Conservation (phyloP, 2,797 vertebrate genomes). For the Tokudaia tokunoshimensis region DNA sequence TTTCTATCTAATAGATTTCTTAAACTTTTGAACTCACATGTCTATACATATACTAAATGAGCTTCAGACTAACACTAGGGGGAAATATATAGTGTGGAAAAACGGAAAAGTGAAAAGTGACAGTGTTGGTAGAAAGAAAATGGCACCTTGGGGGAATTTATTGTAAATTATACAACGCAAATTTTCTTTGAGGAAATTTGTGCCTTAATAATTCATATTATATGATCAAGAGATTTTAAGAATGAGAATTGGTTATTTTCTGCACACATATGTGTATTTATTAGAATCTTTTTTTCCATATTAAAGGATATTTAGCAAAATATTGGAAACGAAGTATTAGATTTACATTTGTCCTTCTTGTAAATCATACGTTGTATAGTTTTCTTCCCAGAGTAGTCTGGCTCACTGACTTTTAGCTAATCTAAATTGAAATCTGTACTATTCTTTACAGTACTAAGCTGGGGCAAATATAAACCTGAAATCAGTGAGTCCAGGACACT, state of each 20-base stretch:
- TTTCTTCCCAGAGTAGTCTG: not conserved
- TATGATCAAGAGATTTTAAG: not conserved
- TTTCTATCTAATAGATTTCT: not conserved
- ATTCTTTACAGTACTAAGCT: not conserved
- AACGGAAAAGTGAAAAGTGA: not conserved
- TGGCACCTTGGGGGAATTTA: not conserved
- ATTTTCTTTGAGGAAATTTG: not conserved
- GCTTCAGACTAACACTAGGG: not conserved
- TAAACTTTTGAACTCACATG: conserved; percentile 22
- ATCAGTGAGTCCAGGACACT: not conserved
- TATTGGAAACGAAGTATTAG: not conserved
- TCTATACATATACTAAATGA: not conserved
- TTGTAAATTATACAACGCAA: conserved; percentile 10
- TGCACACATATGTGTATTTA: not conserved
- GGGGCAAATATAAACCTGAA: not conserved
- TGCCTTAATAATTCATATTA: not conserved
- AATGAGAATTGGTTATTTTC: not conserved
- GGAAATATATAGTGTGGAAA: not conserved
- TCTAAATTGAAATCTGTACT: not conserved
- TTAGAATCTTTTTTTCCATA: not conserved
- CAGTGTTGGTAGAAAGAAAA: not conserved
- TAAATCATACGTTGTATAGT: not conserved
- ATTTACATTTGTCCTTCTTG: not conserved
- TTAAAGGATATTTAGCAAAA: not conserved
- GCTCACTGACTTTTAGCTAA: not conserved